phyloP scores from a whole-genome alignment of 2,888 invertebrate genomes.

The Perizoma affinitatum region DNA sequence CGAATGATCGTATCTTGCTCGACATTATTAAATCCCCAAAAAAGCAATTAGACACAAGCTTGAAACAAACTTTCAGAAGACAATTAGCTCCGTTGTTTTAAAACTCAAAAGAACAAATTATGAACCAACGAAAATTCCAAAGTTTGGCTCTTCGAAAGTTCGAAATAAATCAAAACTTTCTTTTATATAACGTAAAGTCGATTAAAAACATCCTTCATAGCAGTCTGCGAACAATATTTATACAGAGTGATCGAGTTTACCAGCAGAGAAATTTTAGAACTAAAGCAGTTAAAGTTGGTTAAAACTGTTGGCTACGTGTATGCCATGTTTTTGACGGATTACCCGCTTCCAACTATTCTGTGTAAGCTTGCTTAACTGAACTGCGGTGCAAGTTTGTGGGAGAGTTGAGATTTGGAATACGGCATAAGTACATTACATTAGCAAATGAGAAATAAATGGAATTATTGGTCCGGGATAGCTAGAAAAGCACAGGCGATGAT shows the following conservation, averaged over 20 bases:
- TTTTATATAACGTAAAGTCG: slow-evolving; percentile 33
- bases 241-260: slow-evolving; percentile 30
- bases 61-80: slow-evolving; percentile 23
- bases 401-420: no score
- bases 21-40: slow-evolving; percentile 5
- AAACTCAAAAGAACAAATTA: slow-evolving; percentile 31
- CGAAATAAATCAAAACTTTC: slow-evolving; percentile 31
- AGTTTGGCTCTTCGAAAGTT: slow-evolving; percentile 26
- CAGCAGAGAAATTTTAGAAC: slow-evolving; percentile 35
- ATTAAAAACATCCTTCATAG: slow-evolving; percentile 38
- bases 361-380: slow-evolving; percentile 34
- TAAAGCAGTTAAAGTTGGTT: slow-evolving; percentile 57
- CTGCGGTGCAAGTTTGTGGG: slow-evolving; percentile 12
- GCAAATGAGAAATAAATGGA: no score
- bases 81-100: slow-evolving; percentile 31
- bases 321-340: slow-evolving; percentile 70
- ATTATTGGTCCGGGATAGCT: no score
- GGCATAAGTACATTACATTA: no score
- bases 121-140: slow-evolving; percentile 26
- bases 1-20: not conserved
- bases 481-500: no score
- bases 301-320: slow-evolving; percentile 55
- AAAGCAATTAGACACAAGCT: slow-evolving; percentile 21
- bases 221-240: slow-evolving; percentile 41
- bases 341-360: slow-evolving; percentile 44